Base-by-base conservation (phyloP, 2,888 invertebrate genomes). In the Labia minor region DNA sequence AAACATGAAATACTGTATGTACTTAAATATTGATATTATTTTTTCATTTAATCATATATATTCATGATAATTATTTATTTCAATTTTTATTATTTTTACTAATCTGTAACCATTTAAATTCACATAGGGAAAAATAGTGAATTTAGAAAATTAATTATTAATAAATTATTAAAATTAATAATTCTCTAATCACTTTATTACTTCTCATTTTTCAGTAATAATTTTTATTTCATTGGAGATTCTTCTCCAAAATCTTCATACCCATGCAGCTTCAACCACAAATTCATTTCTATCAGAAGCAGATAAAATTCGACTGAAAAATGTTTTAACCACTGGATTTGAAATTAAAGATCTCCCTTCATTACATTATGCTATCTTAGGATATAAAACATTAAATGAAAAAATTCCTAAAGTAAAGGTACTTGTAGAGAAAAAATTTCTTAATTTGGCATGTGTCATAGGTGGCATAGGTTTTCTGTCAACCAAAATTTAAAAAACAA, bases 361-460 rank as follows among this genome's bases (percentile, higher is more conserved):
- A 2, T 77, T 89, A 26, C 89, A 91, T 75, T 88, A 89, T 79
- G 86, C 89, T 1, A 81, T 87, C 0, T 81, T 86, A 66, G 94
- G 92, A 63, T 82, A 87, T 67, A 85, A 84, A 71, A 78, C 86
- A 63, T 79, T 91, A 1, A 86, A 85, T 72, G 82, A 83, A 71
- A 76, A 82, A 14, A 76, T 88, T 68, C 83, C 80, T 63, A 81
- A 77, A 68, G 74, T 71, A 70, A 85, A 85, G 77, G 88, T 88
- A 77, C 79, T 75, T n/a, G n/a, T n/a, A n/a, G n/a, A n/a, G n/a
- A n/a, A 74, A n/a, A n/a, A n/a, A n/a, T 74, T 69, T 21, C 62
- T 26, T 61, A 4, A 37, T 18, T 14, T 14, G 14, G 10, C 19
- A 62, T 21, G 2, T 21, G 65, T 68, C 16, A 62, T 67, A 64